A percentile compares a stretch with the other conserved stretches of the same genome.
phyloP scores from a whole-genome alignment of 2,113 vertebrate species.

The Cyanoliseus patagonus region DNA sequence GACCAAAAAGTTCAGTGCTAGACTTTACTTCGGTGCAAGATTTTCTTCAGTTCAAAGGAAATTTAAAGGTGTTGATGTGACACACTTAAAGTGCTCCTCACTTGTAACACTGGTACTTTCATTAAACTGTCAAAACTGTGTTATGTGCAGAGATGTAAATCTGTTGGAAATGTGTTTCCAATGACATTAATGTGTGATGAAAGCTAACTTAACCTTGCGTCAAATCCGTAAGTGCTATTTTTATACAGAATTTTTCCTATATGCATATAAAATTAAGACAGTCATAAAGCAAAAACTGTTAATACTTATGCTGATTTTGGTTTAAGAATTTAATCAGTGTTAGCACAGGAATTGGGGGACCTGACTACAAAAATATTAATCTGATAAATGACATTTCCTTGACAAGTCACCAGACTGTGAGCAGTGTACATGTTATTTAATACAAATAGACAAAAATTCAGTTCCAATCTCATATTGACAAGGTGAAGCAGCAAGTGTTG shows the following conservation, averaged over 20 bases:
- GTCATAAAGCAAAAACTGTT: not conserved
- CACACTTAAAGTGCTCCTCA: not conserved
- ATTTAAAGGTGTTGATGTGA: constrained; percentile 37
- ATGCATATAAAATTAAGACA: not conserved
- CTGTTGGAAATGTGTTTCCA: constrained; percentile 33
- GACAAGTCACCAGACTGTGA: not conserved
- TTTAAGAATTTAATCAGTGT: not conserved
- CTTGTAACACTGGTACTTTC: not conserved
- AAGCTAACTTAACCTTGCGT: constrained; percentile 48
- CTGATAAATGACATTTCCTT: not conserved
- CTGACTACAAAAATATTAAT: not conserved
- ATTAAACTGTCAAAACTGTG: constrained; percentile 43
- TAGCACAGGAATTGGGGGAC: not conserved
- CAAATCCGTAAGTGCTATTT: not conserved
- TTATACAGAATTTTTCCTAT: not conserved
- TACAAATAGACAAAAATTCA: not conserved
- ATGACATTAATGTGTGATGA: not conserved
- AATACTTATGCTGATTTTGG: not conserved
- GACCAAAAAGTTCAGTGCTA: constrained; percentile 18
- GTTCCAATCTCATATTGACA: not conserved
- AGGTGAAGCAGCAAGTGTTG: not conserved
- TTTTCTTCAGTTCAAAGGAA: constrained; percentile 54
- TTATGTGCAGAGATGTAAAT: constrained; percentile 8
- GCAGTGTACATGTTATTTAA: not conserved
- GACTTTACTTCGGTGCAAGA: not conserved